Conservation (phyloP, 2,797 vertebrate genomes). For the Microctenopoma steveboyesi region DNA sequence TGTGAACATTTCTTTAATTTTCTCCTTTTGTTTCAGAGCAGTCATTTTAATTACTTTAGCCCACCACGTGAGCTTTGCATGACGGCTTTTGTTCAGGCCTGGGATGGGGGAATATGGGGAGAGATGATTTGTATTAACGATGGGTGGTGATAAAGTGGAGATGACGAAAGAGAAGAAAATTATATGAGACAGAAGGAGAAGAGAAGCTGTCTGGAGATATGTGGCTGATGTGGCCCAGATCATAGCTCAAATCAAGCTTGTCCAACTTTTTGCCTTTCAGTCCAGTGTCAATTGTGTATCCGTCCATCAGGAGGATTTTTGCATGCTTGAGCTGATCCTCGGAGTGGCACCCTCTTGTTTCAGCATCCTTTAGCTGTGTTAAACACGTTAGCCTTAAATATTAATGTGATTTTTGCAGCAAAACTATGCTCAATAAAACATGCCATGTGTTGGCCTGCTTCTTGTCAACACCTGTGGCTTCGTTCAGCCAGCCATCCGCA, state of each 20-base stretch:
- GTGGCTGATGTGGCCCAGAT: conserved; percentile 63
- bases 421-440: conserved; percentile 3
- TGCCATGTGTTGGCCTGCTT: not conserved
- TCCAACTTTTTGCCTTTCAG: conserved; percentile 60
- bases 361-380: not conserved
- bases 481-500: not conserved
- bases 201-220: conserved; percentile 66
- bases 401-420: not conserved
- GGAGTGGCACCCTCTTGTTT: not conserved
- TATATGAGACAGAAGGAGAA: conserved; percentile 71
- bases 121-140: conserved; percentile 82
- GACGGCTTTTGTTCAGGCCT: conserved; percentile 65
- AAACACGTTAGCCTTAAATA: not conserved
- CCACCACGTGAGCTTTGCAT: conserved; percentile 64
- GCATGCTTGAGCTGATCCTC: conserved; percentile 12
- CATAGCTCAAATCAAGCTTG: conserved; percentile 62
- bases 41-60: conserved; percentile 74
- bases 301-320: conserved; percentile 40
- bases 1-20: conserved; percentile 66
- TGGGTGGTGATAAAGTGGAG: conserved; percentile 57
- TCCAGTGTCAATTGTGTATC: conserved; percentile 51
- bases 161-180: conserved; percentile 68
- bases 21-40: conserved; percentile 76
- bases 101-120: conserved; percentile 60
- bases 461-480: not conserved